Base-by-base conservation (phyloP, 1,140 invertebrate genomes). In the Vanessa tameamea region DNA sequence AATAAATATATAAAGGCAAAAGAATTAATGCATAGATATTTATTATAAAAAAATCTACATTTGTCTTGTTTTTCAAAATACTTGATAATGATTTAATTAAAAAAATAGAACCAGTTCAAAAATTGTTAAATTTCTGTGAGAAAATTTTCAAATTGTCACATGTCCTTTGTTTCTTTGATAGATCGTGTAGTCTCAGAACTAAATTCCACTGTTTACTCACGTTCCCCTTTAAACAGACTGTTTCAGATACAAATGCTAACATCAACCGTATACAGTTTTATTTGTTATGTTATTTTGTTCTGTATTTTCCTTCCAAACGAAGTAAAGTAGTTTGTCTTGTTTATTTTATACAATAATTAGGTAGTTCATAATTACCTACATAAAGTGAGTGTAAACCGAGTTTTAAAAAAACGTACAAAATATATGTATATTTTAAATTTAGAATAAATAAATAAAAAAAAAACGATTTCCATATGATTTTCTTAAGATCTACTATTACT, bases 141-240 rank as follows among this genome's bases (percentile, higher is more conserved):
- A 75, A 75, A 75, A 59, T 55, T 26, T 20, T 57, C 14, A 23
- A 37, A 66, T 15, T 61, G 69, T 67, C 73, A 75, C 73, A 66
- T 75, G 73, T 43, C 20, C 69, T 63, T 71, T 75, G 73, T 67
- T 71, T 75, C 73, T 75, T 70, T 75, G 73, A 75, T 66, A 64
- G 59, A 75, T 69, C 55, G 23, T 53, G 64, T 61, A 48, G 72
- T 14, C 14, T 51, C 51, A 61, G 64, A 20, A 48, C 13, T 57
- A 43, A 64, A 65, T 67, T 53, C 63, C 16, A 37, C 64, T 75
- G 64, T 75, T 75, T 75, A 51, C 68, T 70, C 68, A 43, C 73
- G 48, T 20, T 59, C 65, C 64, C 69, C 55, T 64, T 61, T 48
- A 73, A 14, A 69, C 53, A 47, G 68, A 61, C 55, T 48, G 13